Evolutionary conservation across 2,888 invertebrate species (phyloP).

Genomic region (Ptychoptera contaminata): DNA sequence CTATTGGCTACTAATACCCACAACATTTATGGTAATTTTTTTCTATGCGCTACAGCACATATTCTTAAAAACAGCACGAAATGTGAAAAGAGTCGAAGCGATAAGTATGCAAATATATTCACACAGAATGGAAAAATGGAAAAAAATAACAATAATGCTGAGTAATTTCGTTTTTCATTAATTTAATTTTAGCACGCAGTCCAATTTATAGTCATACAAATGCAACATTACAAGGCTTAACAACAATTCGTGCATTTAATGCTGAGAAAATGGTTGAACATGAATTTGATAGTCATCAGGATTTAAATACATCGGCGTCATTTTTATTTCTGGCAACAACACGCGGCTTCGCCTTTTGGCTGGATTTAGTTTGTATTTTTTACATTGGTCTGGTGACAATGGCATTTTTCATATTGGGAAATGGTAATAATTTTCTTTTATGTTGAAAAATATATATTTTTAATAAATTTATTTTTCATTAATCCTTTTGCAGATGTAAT

Average conservation of each 20-base stretch:
- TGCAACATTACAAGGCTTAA: constrained; percentile 53
- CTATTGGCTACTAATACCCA: constrained; percentile 49
- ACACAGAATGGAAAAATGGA: constrained; percentile 20
- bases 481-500: constrained; percentile 8
- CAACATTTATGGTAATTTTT: constrained; percentile 43
- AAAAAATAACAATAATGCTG: constrained; percentile 27
- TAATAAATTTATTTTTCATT: too few relatives aligned
- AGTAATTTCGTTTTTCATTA: constrained; percentile 4
- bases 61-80: constrained; percentile 59
- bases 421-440: constrained; percentile 6
- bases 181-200: constrained; percentile 38
- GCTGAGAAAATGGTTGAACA: constrained; percentile 40
- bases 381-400: constrained; percentile 50
- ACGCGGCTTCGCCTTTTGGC: constrained; percentile 56
- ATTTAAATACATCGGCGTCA: constrained; percentile 53
- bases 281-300: constrained; percentile 41
- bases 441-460: too few relatives aligned
- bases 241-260: constrained; percentile 53
- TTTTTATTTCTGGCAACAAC: constrained; percentile 50
- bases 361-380: constrained; percentile 51
- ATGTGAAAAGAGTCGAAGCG: constrained; percentile 58
- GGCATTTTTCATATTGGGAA: constrained; percentile 40
- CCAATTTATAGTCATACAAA: constrained; percentile 59
- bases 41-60: constrained; percentile 54
- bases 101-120: constrained; percentile 41